Conservation (phyloP, 2,113 vertebrate genomes). For the Mirza zaza region DNA sequence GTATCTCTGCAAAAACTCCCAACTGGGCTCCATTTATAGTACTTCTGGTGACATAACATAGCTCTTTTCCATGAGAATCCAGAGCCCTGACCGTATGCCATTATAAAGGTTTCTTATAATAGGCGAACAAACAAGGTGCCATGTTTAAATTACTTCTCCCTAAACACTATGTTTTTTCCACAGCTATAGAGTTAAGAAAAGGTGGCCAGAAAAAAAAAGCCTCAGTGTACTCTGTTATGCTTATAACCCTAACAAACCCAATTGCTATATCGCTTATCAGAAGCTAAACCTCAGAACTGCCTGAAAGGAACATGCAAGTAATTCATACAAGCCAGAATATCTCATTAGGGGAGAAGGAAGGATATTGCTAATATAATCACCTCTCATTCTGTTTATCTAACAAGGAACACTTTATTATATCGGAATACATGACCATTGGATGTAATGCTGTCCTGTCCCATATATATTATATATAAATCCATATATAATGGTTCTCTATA, state of each 20-base stretch:
- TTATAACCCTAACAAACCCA: neutral
- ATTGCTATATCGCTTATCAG: neutral
- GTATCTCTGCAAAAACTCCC: neutral
- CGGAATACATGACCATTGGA: neutral
- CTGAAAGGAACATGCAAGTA: neutral
- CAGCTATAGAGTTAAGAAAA: neutral
- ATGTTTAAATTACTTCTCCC: neutral
- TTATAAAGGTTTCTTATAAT: neutral
- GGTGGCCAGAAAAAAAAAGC: no score
- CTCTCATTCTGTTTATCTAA: neutral
- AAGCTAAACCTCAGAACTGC: neutral
- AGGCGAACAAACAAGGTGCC: neutral
- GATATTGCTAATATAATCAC: neutral
- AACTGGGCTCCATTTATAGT: neutral
- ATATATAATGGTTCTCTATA: neutral
- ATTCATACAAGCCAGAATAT: neutral
- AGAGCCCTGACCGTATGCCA: neutral
- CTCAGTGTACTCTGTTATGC: neutral
- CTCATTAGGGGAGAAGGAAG: neutral
- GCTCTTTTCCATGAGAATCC: neutral
- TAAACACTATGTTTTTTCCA: neutral
- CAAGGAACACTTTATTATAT: neutral
- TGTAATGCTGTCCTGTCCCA: neutral
- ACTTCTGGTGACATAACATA: neutral
- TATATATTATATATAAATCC: neutral